A percentile compares a stretch with the other conserved stretches of the same genome.
These are phyloP conservation scores for mouse (Mus musculus) DNA, from an alignment of 2,113 vertebrate species.

Conservation along the genomic window GRCm39 chr11:77152001-77152500, in stretches of 20 bases:
- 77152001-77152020: neutral
- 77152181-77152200: neutral
- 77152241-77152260: neutral
- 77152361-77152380: neutral
- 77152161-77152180: neutral
- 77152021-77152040: neutral
- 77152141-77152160: neutral
- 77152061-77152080: neutral
- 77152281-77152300: neutral
- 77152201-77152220: neutral
- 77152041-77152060: neutral
- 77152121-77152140: neutral
- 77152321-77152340: neutral
- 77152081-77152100: neutral
- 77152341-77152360: neutral
- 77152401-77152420: neutral
- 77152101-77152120: neutral
- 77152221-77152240: neutral
- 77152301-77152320: conserved; percentile 11
- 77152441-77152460: neutral
- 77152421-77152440: neutral
- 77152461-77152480: neutral
- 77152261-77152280: neutral
- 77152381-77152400: neutral
- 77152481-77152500: neutral